phyloP scores from a whole-genome alignment of 2,888 invertebrate genomes.

The Eurois occulta region DNA sequence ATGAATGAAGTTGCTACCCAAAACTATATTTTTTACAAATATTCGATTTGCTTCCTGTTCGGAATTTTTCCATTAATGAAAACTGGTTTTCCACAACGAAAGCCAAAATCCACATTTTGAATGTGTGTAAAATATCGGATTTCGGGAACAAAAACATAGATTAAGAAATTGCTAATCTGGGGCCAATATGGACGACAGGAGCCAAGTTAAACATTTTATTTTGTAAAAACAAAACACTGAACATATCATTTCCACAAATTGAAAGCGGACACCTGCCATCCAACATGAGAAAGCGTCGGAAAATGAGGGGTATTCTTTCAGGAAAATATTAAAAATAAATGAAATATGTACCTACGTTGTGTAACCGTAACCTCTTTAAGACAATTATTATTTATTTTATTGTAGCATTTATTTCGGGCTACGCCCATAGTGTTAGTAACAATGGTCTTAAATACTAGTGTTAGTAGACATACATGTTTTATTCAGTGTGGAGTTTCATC shows the following conservation, averaged over 20 bases:
- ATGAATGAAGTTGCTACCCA: not conserved
- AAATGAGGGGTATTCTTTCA: conserved; percentile 18
- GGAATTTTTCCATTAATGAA: conserved; percentile 30
- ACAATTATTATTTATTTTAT: too few relatives aligned
- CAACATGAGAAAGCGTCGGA: not conserved
- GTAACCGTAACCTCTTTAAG: conserved; percentile 21
- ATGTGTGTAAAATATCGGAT: conserved; percentile 50
- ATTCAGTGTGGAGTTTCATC: too few relatives aligned
- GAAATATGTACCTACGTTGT: not conserved
- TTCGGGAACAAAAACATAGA: conserved; percentile 51
- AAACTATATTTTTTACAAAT: not conserved
- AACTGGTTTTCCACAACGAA: not conserved
- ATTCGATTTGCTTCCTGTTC: not conserved
- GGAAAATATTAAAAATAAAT: conserved; percentile 9
- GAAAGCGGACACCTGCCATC: conserved; percentile 35
- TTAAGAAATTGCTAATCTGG: conserved; percentile 40
- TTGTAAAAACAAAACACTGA: conserved; percentile 42
- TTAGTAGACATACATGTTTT: too few relatives aligned
- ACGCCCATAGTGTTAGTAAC: too few relatives aligned
- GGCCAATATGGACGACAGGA: conserved; percentile 46
- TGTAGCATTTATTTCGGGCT: too few relatives aligned
- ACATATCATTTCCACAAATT: conserved; percentile 48
- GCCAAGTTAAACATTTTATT: conserved; percentile 61
- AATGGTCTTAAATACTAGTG: too few relatives aligned
- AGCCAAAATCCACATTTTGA: conserved; percentile 42